Percentiles rank a stretch among this genome's conserved stretches.
phyloP scores from a whole-genome alignment of 2,888 invertebrate species.

The Megamerina dolium region DNA sequence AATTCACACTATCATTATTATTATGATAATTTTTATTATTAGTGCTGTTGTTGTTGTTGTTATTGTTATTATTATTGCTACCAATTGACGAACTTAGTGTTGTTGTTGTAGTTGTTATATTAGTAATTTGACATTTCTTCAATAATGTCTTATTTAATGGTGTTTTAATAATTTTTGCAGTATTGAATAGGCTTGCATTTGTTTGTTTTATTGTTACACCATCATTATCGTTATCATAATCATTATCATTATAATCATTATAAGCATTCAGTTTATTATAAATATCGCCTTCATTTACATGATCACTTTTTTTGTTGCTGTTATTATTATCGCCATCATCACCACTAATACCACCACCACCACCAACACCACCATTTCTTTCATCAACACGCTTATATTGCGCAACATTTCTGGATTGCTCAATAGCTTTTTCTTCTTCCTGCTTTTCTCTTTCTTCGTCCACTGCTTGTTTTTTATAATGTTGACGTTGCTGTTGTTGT shows the following conservation, averaged over 20 bases:
- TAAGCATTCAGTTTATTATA: slow-evolving; percentile 8
- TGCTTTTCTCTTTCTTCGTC: too few species aligned
- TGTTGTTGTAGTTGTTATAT: slow-evolving; percentile 3
- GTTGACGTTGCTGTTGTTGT: slow-evolving; percentile 6
- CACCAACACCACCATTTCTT: too few species aligned
- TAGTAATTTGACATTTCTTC: slow-evolving; percentile 38
- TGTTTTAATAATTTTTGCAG: slow-evolving; percentile 34
- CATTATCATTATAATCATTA: slow-evolving; percentile 13
- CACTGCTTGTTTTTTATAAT: too few species aligned
- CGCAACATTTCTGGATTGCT: too few species aligned
- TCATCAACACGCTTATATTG: too few species aligned
- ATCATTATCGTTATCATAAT: slow-evolving; percentile 17
- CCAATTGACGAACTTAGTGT: slow-evolving; percentile 19
- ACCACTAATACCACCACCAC: slow-evolving; percentile 6
- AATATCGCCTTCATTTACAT: not conserved
- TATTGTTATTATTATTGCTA: slow-evolving; percentile 13
- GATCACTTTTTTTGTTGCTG: not conserved
- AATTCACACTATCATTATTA: slow-evolving; percentile 1
- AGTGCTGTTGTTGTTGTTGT: slow-evolving; percentile 1
- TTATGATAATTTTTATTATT: slow-evolving; percentile 5
- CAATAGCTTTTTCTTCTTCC: too few species aligned
- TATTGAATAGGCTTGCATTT: slow-evolving; percentile 14
- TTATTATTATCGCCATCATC: not conserved
- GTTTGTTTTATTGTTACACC: slow-evolving; percentile 12
- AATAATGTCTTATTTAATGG: slow-evolving; percentile 38